These are phyloP conservation scores for Montipora sp. DNA, from an alignment of 64 coral and sea anemone genomes.

Conservation along the genomic window DNA sequence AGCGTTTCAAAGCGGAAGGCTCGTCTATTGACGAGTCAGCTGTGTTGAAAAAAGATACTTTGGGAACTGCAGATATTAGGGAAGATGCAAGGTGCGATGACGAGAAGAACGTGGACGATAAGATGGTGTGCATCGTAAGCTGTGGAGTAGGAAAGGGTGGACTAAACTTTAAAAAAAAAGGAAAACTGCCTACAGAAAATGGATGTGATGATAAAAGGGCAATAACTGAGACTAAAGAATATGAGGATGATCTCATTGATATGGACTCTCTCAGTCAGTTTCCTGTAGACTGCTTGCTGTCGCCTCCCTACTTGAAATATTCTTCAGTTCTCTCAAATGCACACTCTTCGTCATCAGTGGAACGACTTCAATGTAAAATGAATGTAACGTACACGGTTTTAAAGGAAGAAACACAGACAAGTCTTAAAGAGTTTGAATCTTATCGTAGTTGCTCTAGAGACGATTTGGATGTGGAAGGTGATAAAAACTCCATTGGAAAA, in stretches of 20 bases:
- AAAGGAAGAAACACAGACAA: background rate
- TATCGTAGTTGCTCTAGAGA: background rate
- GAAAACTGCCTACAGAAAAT: background rate
- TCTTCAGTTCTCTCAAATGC: background rate
- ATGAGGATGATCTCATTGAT: constrained; percentile 39
- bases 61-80: background rate
- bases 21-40: background rate
- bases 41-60: background rate
- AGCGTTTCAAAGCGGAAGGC: background rate
- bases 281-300: constrained; percentile 35
- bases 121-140: background rate
- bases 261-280: constrained; percentile 73
- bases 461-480: background rate
- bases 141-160: background rate
- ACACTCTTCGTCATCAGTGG: background rate
- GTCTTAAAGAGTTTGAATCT: background rate
- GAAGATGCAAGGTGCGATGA: background rate
- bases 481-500: background rate
- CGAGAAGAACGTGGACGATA: background rate
- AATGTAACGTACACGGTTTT: background rate
- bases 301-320: background rate
- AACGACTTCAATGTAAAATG: background rate
- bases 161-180: background rate
- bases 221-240: background rate
- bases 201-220: background rate